Evolutionary conservation across 2,113 vertebrate species (phyloP).

Genomic region (Hippoglossus stenolepis): DNA sequence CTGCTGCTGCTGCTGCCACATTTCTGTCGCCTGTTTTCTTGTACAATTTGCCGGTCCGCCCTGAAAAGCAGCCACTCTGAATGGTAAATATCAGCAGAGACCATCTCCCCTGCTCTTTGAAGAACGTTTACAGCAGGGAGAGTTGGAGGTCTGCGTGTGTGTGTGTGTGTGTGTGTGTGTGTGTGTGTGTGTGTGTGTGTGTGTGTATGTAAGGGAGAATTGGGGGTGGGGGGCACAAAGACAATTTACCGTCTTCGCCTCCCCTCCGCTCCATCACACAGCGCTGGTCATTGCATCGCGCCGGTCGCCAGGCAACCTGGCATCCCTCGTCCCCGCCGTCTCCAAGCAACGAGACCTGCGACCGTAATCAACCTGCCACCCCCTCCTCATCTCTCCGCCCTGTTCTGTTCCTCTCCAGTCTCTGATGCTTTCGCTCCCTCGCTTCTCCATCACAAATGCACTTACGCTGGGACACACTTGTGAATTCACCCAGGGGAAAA

Average conservation of each 20-base stretch:
- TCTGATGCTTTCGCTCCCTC: slow-evolving; percentile 54
- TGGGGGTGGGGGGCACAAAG: slow-evolving; percentile 69
- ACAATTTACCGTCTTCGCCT: slow-evolving; percentile 77
- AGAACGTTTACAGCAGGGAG: slow-evolving; percentile 70
- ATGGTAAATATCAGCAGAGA: slow-evolving; percentile 71
- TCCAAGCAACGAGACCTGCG: slow-evolving; percentile 85
- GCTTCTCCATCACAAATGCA: slow-evolving; percentile 57
- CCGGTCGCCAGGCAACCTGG: slow-evolving; percentile 84
- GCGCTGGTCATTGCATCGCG: slow-evolving; percentile 81
- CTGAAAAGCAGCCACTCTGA: slow-evolving; percentile 63
- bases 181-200: slow-evolving; percentile 7
- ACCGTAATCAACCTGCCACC: slow-evolving; percentile 84
- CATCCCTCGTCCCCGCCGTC: slow-evolving; percentile 83
- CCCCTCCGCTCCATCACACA: slow-evolving; percentile 80
- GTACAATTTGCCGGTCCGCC: slow-evolving; percentile 51
- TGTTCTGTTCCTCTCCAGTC: slow-evolving; percentile 53
- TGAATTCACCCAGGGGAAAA: slow-evolving; percentile 51
- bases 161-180: slow-evolving; percentile 5
- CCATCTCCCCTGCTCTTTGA: slow-evolving; percentile 67
- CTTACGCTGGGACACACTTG: slow-evolving; percentile 62
- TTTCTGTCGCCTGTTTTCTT: slow-evolving; percentile 61
- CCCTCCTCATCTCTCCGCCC: slow-evolving; percentile 51
- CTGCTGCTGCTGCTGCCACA: slow-evolving; percentile 52
- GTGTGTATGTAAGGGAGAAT: slow-evolving; percentile 1
- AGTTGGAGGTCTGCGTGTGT: slow-evolving; percentile 25